Evolutionary conservation across 2,113 vertebrate species (phyloP).

Genomic region (Xiphias gladius): DNA sequence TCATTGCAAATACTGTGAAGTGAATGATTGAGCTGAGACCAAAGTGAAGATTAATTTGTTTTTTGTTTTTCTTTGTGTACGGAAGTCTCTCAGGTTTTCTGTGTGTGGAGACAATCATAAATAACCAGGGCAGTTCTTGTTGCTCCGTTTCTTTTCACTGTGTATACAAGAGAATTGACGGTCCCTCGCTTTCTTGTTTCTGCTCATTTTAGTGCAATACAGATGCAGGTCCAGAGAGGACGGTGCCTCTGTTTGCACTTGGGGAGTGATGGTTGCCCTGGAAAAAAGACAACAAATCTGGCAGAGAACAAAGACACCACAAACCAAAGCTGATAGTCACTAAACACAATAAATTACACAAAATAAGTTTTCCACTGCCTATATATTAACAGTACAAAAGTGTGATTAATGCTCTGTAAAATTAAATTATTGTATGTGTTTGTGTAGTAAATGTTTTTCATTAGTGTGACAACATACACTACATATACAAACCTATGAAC

Average conservation of each 20-base stretch:
- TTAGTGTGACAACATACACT: background rate
- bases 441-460: background rate
- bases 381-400: background rate
- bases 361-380: too few species aligned
- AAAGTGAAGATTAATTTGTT: background rate
- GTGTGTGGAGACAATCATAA: background rate
- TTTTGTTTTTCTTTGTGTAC: background rate
- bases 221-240: conserved; percentile 3
- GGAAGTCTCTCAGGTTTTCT: conserved; percentile 12
- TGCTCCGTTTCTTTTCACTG: background rate
- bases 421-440: background rate
- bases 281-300: conserved; percentile 32
- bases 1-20: conserved; percentile 16
- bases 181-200: background rate
- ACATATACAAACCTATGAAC: background rate
- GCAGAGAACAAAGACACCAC: background rate
- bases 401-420: background rate
- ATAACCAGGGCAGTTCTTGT: background rate
- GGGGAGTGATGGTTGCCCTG: background rate
- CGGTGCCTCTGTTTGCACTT: background rate
- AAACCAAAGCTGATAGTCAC: background rate
- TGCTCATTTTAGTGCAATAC: conserved; percentile 1
- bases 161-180: background rate
- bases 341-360: background rate
- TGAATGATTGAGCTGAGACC: conserved; percentile 14